Evolutionary conservation across 2,888 invertebrate genomes (phyloP).

Genomic region (Eubasilissa splendida): DNA sequence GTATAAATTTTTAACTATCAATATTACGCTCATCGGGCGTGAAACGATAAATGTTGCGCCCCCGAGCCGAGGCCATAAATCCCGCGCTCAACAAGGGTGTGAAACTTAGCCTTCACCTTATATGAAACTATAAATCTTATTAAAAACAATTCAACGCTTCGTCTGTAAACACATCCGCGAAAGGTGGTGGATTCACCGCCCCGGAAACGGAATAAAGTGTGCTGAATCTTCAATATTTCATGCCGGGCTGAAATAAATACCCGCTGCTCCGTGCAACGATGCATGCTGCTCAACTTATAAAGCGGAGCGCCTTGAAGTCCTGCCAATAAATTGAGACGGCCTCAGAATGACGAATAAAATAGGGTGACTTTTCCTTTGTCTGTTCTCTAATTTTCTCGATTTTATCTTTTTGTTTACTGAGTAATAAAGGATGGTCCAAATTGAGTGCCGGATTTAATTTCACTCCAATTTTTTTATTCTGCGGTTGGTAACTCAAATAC

Average conservation of each 20-base stretch:
- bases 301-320: slow-evolving; percentile 22
- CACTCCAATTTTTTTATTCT: too few relatives aligned
- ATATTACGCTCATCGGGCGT: too few relatives aligned
- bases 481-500: too few relatives aligned
- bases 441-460: too few relatives aligned
- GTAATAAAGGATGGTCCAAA: too few relatives aligned
- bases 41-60: too few relatives aligned
- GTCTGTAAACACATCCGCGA: slow-evolving; percentile 14
- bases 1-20: too few relatives aligned
- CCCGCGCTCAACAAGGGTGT: too few relatives aligned
- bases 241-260: slow-evolving; percentile 6
- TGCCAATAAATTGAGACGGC: slow-evolving; percentile 45
- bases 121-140: slow-evolving; percentile 4
- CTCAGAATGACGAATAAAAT: neutral
- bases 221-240: slow-evolving; percentile 37
- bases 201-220: slow-evolving; percentile 34
- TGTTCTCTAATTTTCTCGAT: neutral
- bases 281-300: neutral
- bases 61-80: too few relatives aligned
- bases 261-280: slow-evolving; percentile 15
- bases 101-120: too few relatives aligned
- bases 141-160: neutral
- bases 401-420: too few relatives aligned
- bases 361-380: too few relatives aligned
- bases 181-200: slow-evolving; percentile 1